Conservation (phyloP, 1,140 invertebrate species). For the Drosophila teissieri region DNA sequence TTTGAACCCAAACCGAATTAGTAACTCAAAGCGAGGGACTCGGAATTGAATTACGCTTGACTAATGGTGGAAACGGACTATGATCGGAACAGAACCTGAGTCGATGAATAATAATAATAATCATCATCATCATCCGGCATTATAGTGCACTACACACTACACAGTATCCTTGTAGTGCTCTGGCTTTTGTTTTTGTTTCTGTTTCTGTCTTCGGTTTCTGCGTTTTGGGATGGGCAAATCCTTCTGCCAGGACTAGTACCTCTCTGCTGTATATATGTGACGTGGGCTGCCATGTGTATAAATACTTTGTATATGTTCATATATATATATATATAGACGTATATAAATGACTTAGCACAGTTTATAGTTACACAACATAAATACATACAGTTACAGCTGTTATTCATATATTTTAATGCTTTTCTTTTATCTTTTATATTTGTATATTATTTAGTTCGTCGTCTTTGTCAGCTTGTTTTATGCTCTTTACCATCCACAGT, state of each 20-base stretch:
- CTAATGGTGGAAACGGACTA: constrained; percentile 28
- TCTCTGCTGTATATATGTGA: constrained; percentile 28
- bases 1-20: constrained; percentile 32
- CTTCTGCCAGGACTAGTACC: constrained; percentile 12
- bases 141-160: constrained; percentile 21
- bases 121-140: constrained; percentile 8
- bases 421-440: constrained; percentile 26
- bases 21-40: constrained; percentile 26
- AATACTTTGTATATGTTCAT: constrained; percentile 62
- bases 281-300: constrained; percentile 47
- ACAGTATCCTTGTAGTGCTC: background rate
- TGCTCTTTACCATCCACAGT: constrained; percentile 30
- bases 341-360: constrained; percentile 81
- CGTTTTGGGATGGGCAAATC: background rate
- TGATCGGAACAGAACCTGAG: constrained; percentile 47
- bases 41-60: constrained; percentile 40
- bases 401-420: constrained; percentile 34
- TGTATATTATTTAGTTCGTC: constrained; percentile 54
- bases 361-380: constrained; percentile 80
- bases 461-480: constrained; percentile 39
- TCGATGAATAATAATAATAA: constrained; percentile 21
- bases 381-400: constrained; percentile 64
- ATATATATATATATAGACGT: constrained; percentile 73
- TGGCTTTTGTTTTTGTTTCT: background rate
- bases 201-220: background rate